A percentile compares a stretch with the other conserved stretches of the same genome.
These are phyloP conservation scores for Apotomis capreana DNA, from an alignment of 2,888 invertebrate species.

Conservation along the genomic window DNA sequence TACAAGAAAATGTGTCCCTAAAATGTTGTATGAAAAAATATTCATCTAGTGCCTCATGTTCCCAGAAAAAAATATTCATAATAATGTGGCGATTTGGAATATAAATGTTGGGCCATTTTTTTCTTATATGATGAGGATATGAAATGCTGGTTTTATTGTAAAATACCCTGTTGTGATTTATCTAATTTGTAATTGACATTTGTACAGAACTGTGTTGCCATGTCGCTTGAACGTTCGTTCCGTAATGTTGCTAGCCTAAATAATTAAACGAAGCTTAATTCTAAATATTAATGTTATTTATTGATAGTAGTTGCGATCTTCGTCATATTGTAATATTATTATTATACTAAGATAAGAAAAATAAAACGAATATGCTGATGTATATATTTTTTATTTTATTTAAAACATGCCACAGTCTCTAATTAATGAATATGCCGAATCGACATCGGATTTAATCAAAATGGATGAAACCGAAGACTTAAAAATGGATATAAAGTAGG, in stretches of 20 bases:
- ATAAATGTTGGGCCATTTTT: no score
- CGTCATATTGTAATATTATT: constrained; percentile 69
- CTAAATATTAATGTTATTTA: constrained; percentile 81
- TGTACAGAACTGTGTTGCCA: constrained; percentile 57
- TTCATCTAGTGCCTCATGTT: no score
- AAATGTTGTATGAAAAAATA: no score
- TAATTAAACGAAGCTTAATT: constrained; percentile 70
- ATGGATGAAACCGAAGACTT: no score
- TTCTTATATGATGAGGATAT: no score
- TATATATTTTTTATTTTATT: constrained; percentile 43
- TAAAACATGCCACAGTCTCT: not conserved
- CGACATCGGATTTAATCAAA: no score
- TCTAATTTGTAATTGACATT: constrained; percentile 3
- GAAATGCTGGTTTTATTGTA: no score
- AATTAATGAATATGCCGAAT: no score
- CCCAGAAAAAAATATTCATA: no score
- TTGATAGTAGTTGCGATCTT: constrained; percentile 77
- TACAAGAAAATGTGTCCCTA: no score
- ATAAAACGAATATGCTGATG: constrained; percentile 56
- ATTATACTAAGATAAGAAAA: constrained; percentile 62
- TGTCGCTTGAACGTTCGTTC: constrained; percentile 66
- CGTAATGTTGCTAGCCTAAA: constrained; percentile 75
- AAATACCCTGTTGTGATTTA: not conserved
- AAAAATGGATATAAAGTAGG: no score
- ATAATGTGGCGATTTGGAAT: no score